Percentiles rank a stretch among this genome's conserved stretches.
Evolutionary conservation across 2,113 vertebrate genomes (phyloP).

Genomic region (Brienomyrus longianalis): DNA sequence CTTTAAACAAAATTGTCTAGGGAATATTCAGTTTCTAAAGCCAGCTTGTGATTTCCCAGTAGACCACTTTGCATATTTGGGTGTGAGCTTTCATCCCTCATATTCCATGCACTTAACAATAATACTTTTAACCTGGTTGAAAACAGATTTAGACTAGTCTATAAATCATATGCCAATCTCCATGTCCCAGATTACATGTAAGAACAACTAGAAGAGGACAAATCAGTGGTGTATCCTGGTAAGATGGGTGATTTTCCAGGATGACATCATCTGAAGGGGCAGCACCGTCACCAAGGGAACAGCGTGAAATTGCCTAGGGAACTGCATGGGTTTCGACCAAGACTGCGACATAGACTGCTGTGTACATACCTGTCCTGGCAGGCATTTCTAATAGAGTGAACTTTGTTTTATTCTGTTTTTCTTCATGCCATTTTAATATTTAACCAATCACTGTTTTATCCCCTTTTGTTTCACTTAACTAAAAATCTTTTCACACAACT

Average conservation of each 20-base stretch:
- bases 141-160: constrained; percentile 36
- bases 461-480: not conserved
- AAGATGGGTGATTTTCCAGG: not conserved
- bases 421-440: not conserved
- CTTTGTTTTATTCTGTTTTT: not conserved
- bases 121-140: constrained; percentile 46
- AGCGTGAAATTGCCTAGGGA: not conserved
- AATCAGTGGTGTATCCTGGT: constrained; percentile 9
- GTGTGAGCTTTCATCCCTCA: not conserved
- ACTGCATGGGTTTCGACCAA: not conserved
- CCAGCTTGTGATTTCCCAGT: constrained; percentile 2
- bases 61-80: not conserved
- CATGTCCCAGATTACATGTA: not conserved
- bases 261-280: not conserved
- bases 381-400: not conserved
- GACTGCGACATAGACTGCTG: not conserved
- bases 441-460: not conserved
- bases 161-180: constrained; percentile 33
- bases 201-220: constrained; percentile 33
- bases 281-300: not conserved
- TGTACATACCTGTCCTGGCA: not conserved
- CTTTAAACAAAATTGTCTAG: not conserved
- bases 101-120: not conserved
- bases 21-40: not conserved
- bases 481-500: not conserved